Conservation (phyloP, 2,113 vertebrate genomes). For the Condylura cristata region DNA sequence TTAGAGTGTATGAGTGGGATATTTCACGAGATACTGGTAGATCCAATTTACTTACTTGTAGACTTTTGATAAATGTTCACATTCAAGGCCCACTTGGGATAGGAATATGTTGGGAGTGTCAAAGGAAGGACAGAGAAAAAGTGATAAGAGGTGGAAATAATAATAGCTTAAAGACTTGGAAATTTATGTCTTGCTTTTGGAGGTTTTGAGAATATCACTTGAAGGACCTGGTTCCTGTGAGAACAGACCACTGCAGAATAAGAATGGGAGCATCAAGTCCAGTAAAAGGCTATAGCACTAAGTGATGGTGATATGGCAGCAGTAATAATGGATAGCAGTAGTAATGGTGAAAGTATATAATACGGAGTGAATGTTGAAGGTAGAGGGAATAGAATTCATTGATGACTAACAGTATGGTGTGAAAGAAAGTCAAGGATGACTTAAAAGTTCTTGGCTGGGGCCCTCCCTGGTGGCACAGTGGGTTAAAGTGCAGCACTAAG, state of each 20-base stretch:
- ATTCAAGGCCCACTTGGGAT: background rate
- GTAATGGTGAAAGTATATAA: background rate
- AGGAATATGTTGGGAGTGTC: background rate
- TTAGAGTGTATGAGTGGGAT: background rate
- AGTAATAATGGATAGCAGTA: background rate
- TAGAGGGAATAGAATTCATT: background rate
- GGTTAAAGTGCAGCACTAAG: no score
- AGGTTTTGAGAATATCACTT: background rate
- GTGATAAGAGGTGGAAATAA: background rate
- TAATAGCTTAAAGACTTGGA: background rate
- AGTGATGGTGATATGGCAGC: background rate
- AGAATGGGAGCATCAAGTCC: background rate
- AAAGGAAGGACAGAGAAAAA: constrained; percentile 14
- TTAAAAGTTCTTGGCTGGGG: background rate
- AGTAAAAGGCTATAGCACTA: background rate
- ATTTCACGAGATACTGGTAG: background rate
- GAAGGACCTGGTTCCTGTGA: background rate
- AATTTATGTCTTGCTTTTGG: background rate
- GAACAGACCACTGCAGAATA: background rate
- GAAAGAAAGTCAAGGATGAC: background rate
- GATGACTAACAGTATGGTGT: background rate
- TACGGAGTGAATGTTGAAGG: background rate
- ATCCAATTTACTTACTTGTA: background rate
- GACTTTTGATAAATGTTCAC: constrained; percentile 1
- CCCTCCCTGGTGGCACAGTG: no score